Base-by-base conservation (phyloP, 2,797 vertebrate genomes). In the Meda fulgida region DNA sequence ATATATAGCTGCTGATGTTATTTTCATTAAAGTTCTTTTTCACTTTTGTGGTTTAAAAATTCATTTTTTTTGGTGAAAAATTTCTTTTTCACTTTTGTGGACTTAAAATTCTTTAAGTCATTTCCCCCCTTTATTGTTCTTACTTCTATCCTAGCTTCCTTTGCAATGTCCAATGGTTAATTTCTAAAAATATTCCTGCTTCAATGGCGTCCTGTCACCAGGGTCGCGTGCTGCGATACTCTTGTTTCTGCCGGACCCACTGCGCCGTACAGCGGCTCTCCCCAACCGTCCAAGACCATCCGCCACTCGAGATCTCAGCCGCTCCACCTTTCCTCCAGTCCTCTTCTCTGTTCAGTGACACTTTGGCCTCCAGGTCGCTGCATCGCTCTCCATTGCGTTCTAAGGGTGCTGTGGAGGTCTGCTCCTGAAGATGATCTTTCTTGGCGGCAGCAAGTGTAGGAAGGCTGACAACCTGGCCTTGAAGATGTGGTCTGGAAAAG, bases 171-270 rank as follows among this genome's bases (percentile, higher is more conserved):
- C 65, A 38, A 60, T 14, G 23, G 13, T 80, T 36, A 1, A 38
- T 82, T 63, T 34, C 26, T 72, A 77, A 43, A 34, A 19, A 67
- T 78, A 43, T 63, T 55, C 8, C 16, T 4, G 23, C 26, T 16
- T 31, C 26, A 18, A 8, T 8, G 63, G 60, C 3, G 14, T 31
- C 63, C 7, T 3, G 1, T 96, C 94, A 97, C 96, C 96, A 97
- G 5, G 96, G 97, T 13, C 94, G 82, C 0, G 96, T 96, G 90
- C 94, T 95, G 85, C 94, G 93, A 84, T 87, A 88, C 76, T 94
- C 91, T 78, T 96, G 95, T 85, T 95, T 94, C 85, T 91, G 93
- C 58, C 95, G 93, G 86, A 96, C 92, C 93, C 95, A 94, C 90
- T 95, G 95, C 53, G 95, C 93, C 0, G 93, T 92, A 85, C 84